Evolutionary conservation across 2,888 invertebrate genomes (phyloP).

Genomic region (Drosophila mulleri): DNA sequence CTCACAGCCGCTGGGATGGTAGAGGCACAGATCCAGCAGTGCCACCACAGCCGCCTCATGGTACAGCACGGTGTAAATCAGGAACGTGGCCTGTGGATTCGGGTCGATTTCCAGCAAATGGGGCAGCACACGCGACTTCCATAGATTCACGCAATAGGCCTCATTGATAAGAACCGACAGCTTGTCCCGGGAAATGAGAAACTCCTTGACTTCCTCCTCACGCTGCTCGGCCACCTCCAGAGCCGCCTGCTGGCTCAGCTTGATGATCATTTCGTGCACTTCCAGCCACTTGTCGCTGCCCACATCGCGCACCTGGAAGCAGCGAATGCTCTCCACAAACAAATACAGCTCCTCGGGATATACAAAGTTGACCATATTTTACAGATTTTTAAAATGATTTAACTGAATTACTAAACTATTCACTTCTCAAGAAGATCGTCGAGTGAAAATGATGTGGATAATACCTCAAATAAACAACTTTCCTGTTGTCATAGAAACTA

Average conservation of each 20-base stretch:
- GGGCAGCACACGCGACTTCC: slow-evolving; percentile 93
- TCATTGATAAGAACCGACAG: slow-evolving; percentile 91
- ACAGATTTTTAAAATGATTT: background rate
- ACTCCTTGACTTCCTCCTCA: slow-evolving; percentile 94
- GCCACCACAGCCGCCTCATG: slow-evolving; percentile 93
- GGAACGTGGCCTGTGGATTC: slow-evolving; percentile 89
- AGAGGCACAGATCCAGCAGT: slow-evolving; percentile 92
- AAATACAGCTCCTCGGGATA: slow-evolving; percentile 90
- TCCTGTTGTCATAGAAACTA: slow-evolving; percentile 35
- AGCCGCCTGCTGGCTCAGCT: slow-evolving; percentile 94
- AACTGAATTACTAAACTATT: slow-evolving; percentile 8
- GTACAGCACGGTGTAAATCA: slow-evolving; percentile 91
- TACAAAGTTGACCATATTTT: slow-evolving; percentile 86
- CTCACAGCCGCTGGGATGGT: slow-evolving; percentile 92
- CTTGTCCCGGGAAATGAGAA: slow-evolving; percentile 87
- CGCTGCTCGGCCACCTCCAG: slow-evolving; percentile 91
- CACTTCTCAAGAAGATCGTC: background rate
- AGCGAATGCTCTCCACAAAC: slow-evolving; percentile 90
- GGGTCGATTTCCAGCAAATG: slow-evolving; percentile 89
- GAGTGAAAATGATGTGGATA: slow-evolving; percentile 2
- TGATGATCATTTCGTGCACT: slow-evolving; percentile 92
- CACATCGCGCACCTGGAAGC: slow-evolving; percentile 88
- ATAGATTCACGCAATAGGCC: slow-evolving; percentile 92
- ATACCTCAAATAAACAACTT: slow-evolving; percentile 23
- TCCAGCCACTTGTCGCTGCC: slow-evolving; percentile 92